Conservation (phyloP, 2,113 vertebrate species). For the Dicaeum eximium region DNA sequence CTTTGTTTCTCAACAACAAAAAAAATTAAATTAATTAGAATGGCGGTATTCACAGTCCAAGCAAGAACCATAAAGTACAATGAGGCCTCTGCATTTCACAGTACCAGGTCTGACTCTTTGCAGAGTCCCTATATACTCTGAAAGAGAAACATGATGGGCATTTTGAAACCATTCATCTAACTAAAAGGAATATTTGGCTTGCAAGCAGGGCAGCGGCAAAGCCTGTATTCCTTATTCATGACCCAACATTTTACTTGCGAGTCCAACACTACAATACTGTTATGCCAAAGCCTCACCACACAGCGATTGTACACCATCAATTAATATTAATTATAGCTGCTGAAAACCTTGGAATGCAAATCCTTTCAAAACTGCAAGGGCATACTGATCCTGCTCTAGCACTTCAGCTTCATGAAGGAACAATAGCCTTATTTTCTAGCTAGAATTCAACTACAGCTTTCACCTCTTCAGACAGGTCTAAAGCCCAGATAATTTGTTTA, state of each 20-base stretch:
- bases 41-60: neutral
- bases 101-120: neutral
- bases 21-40: neutral
- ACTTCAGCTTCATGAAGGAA: neutral
- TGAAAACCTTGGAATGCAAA: slow-evolving; percentile 4
- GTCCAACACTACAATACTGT: neutral
- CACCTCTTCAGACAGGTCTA: neutral
- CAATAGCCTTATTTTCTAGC: slow-evolving; percentile 1
- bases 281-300: neutral
- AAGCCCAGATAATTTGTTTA: neutral
- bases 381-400: neutral
- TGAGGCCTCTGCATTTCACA: neutral
- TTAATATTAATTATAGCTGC: slow-evolving; percentile 24
- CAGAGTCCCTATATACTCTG: neutral
- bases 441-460: neutral
- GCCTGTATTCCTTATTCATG: neutral
- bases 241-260: neutral
- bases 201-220: neutral
- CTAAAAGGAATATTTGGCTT: neutral
- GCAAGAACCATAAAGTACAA: neutral
- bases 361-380: neutral
- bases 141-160: neutral
- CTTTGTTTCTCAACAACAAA: neutral
- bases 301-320: neutral
- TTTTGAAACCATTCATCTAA: neutral